Evolutionary conservation across 1,140 invertebrate species (phyloP).

Genomic region (Drosophila parvula): DNA sequence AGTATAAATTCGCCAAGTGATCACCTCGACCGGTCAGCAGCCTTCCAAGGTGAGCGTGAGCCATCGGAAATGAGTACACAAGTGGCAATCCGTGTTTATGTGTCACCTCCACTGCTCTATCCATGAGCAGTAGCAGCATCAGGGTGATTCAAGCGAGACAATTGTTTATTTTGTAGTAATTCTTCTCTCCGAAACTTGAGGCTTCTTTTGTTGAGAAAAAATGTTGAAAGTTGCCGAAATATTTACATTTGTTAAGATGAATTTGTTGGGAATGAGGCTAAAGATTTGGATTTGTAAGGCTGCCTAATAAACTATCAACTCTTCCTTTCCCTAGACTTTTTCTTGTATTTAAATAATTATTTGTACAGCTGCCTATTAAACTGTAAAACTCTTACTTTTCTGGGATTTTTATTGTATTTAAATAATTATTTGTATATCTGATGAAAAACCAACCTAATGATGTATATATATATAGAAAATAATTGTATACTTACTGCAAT

Average conservation of each 20-base stretch:
- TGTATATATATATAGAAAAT: no score
- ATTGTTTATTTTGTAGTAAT: constrained; percentile 4
- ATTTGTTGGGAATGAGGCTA: neutral
- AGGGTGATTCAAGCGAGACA: constrained; percentile 41
- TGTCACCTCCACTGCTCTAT: constrained; percentile 43
- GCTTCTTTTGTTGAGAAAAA: neutral
- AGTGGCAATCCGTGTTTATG: constrained; percentile 57
- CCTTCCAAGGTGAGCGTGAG: constrained; percentile 68
- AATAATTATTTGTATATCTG: no score
- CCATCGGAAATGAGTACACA: constrained; percentile 68
- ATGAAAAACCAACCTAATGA: no score
- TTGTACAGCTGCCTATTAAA: no score
- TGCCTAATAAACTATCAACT: neutral
- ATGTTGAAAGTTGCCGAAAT: neutral
- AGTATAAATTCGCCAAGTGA: constrained; percentile 38
- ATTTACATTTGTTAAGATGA: constrained; percentile 11
- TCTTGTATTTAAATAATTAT: no score
- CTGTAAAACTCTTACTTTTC: no score
- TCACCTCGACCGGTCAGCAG: constrained; percentile 52
- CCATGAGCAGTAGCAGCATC: constrained; percentile 10
- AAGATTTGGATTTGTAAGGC: neutral
- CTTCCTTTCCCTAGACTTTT: neutral
- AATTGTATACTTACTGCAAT: no score
- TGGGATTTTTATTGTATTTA: no score
- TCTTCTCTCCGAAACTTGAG: neutral